phyloP scores from a whole-genome alignment of 2,797 vertebrate species.

The Podarcis lilfordi region DNA sequence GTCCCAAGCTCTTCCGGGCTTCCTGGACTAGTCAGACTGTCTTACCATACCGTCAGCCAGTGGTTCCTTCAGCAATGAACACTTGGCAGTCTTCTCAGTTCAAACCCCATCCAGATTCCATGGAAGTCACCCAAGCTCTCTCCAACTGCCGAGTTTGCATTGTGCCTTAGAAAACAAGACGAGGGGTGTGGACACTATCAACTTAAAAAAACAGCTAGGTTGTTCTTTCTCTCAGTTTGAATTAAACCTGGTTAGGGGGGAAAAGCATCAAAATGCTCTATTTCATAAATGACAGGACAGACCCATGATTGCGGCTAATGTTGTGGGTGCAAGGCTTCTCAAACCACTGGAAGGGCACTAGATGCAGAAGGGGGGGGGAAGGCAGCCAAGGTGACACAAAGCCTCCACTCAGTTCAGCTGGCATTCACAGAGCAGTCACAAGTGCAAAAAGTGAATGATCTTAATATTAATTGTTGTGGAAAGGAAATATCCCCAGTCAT shows the following conservation, averaged over 20 bases:
- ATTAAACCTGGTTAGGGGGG: no score
- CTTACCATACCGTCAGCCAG: no score
- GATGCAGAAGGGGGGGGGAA: no score
- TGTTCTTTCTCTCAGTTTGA: no score
- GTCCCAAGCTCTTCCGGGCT: neutral
- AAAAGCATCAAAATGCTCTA: no score
- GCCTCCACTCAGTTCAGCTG: neutral
- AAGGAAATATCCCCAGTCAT: neutral
- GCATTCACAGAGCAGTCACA: slow-evolving; percentile 15
- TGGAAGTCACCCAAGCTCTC: neutral
- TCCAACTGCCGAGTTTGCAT: neutral
- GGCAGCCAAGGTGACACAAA: neutral
- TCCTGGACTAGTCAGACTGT: no score
- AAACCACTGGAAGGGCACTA: no score
- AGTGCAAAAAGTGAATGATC: accelerated
- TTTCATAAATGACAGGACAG: no score
- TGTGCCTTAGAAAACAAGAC: neutral
- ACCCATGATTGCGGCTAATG: no score
- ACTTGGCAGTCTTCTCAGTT: neutral
- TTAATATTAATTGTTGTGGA: neutral
- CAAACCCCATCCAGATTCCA: accelerated
- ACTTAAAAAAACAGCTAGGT: no score
- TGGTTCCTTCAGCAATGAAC: no score
- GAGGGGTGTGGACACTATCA: neutral
- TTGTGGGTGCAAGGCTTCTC: no score